Percentiles rank a stretch among this genome's conserved stretches.
Conservation (phyloP, 1,140 invertebrate species). For the Episyrphus balteatus region DNA sequence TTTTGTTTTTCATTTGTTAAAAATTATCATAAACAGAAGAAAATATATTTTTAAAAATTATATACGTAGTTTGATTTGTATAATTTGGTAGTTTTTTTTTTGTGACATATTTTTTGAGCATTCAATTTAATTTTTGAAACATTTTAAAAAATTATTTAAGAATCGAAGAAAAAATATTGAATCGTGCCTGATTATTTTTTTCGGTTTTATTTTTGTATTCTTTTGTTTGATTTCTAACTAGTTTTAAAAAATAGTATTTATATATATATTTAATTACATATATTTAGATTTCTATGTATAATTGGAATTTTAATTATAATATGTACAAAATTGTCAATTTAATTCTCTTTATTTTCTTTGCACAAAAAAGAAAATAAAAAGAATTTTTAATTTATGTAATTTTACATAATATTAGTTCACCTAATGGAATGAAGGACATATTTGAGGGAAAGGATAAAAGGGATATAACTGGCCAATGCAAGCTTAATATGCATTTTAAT, state of each 20-base stretch:
- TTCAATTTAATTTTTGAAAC: neutral
- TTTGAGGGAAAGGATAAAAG: neutral
- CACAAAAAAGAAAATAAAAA: too few species aligned
- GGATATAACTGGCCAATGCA: neutral
- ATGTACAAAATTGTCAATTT: neutral
- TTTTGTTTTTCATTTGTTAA: too few species aligned
- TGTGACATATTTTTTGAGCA: neutral
- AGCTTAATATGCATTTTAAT: neutral
- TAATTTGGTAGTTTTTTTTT: too few species aligned
- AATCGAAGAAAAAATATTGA: neutral
- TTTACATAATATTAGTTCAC: neutral
- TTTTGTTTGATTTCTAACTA: too few species aligned
- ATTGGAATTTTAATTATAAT: neutral
- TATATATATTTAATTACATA: neutral
- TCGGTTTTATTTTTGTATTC: too few species aligned
- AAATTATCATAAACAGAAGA: too few species aligned
- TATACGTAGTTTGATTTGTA: too few species aligned
- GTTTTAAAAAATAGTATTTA: neutral
- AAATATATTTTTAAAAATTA: too few species aligned
- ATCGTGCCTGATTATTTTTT: neutral
- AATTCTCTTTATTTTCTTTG: too few species aligned
- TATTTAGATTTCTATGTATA: neutral
- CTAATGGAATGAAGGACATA: too few species aligned
- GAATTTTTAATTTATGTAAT: neutral
- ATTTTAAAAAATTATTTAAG: neutral